Evolutionary conservation across 2,797 vertebrate species (phyloP), one percentile per base, ranked within the genome.

Genomic region (Acanthis flammea): DNA sequence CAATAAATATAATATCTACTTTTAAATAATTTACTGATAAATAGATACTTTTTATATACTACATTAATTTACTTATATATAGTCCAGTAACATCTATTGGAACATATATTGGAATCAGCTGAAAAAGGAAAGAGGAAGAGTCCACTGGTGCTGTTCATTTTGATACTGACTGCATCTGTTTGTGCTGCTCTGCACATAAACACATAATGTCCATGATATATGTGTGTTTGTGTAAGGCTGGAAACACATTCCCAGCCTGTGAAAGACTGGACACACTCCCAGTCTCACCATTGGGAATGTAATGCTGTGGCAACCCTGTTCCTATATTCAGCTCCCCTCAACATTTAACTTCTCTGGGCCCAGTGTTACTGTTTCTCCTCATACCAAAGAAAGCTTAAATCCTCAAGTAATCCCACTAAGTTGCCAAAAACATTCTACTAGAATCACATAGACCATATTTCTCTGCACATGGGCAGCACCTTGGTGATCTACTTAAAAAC

Each of bases 141-240:
- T 41, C 18, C 31, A 28, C 18, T 23, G 23, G 8, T 53, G 19
- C 68, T 77, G 48, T 22, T 77, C 23, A 45, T n/a, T 53, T 61
- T 14, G 74, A 62, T 17, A 24, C 3, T 58, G 19, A 33, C 44
- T 41, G 19, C 33, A 44, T 35, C 61, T 47, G 17, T 10, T 80
- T 54, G 28, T 22, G 41, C n/a, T 80, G 44, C 23, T 51, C 42
- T 73, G 72, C 37, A 31, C 9, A 30, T 7, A 31, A 2, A 51
- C 22, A 10, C 7, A 9, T n/a, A n/a, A n/a, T 2, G 5, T 27
- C n/a, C 25, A 12, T 2, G 19, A 28, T 45, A 2, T 1, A 30
- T 10, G 3, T 19, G 19, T 51, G 24, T 15, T 8, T 44, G 16
- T 50, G 27, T 30, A 67, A 61, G 31, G 19, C 25, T 48, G 55